Conservation (phyloP, 2,797 vertebrate species). For the Acanthurus lineatus region DNA sequence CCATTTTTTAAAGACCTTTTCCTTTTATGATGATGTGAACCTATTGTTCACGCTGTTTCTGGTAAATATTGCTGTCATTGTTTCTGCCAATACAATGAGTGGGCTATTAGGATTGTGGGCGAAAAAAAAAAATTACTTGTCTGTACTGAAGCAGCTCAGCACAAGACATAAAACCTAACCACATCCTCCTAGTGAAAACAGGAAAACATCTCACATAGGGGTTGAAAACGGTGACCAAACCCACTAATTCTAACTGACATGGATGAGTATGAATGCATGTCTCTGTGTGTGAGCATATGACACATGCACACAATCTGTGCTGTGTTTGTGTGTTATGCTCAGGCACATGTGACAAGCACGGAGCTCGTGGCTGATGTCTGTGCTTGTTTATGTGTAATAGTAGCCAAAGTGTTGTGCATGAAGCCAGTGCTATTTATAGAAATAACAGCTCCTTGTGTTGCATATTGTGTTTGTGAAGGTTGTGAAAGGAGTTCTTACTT, state of each 20-base stretch:
- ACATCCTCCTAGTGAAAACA: conserved; percentile 81
- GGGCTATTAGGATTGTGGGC: conserved; percentile 60
- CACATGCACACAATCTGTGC: conserved; percentile 61
- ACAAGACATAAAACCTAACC: conserved; percentile 67
- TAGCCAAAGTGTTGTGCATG: conserved; percentile 74
- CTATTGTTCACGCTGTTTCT: conserved; percentile 52
- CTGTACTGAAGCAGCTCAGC: conserved; percentile 45
- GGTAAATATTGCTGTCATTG: conserved; percentile 54
- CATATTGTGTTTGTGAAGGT: conserved; percentile 71
- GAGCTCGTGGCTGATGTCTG: conserved; percentile 68
- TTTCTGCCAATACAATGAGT: conserved; percentile 54
- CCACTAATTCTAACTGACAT: conserved; percentile 63
- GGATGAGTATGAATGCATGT: conserved; percentile 56
- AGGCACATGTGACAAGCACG: conserved; percentile 65
- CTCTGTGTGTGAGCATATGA: conserved; percentile 66
- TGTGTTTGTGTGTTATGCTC: conserved; percentile 62
- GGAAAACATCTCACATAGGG: conserved; percentile 63
- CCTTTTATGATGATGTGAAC: conserved; percentile 20
- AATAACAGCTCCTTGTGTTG: conserved; percentile 67
- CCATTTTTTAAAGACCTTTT: conserved; percentile 22
- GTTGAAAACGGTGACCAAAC: conserved; percentile 73
- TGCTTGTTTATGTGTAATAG: conserved; percentile 78
- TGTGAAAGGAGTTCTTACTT: conserved; percentile 61
- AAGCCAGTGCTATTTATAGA: conserved; percentile 77
- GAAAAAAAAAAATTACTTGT: conserved; percentile 50